Conservation (phyloP, 2,113 vertebrate species). For the Stegastes partitus region DNA sequence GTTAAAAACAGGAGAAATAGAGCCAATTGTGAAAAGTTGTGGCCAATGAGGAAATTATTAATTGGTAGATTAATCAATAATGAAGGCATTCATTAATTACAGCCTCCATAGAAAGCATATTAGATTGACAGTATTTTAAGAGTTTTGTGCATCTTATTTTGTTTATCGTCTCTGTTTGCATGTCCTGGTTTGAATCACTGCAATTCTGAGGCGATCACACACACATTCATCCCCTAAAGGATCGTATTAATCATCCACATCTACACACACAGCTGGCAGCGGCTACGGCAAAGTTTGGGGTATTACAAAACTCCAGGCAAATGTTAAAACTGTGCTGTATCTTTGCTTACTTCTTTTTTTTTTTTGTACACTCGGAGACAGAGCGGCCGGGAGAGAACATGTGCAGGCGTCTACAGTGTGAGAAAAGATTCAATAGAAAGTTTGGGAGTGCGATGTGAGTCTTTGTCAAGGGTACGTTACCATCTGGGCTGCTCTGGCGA, state of each 20-base stretch:
- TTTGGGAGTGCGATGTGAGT: constrained; percentile 78
- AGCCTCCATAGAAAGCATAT: neutral
- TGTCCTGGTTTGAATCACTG: constrained; percentile 23
- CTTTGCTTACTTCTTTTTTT: constrained; percentile 3
- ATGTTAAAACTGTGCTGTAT: constrained; percentile 22
- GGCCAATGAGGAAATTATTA: neutral
- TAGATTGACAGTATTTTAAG: neutral
- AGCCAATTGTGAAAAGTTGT: too few relatives aligned
- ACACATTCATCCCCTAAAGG: constrained; percentile 22
- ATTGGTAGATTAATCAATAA: neutral
- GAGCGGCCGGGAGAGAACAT: constrained; percentile 2
- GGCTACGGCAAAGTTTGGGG: neutral
- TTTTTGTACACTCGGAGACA: constrained; percentile 6
- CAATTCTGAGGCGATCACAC: constrained; percentile 8
- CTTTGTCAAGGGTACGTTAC: constrained; percentile 86
- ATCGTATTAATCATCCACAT: constrained; percentile 19
- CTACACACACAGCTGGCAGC: constrained; percentile 24
- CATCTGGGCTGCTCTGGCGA: constrained; percentile 80
- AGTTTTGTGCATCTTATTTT: constrained; percentile 2
- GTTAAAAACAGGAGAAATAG: too few relatives aligned
- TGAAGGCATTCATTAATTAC: neutral
- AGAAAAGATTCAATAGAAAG: constrained; percentile 63
- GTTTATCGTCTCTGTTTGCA: constrained; percentile 18
- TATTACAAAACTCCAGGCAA: constrained; percentile 23
- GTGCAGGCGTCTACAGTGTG: constrained; percentile 58